Evolutionary conservation across 2,797 vertebrate genomes (phyloP).

Genomic region (Florisuga fusca): DNA sequence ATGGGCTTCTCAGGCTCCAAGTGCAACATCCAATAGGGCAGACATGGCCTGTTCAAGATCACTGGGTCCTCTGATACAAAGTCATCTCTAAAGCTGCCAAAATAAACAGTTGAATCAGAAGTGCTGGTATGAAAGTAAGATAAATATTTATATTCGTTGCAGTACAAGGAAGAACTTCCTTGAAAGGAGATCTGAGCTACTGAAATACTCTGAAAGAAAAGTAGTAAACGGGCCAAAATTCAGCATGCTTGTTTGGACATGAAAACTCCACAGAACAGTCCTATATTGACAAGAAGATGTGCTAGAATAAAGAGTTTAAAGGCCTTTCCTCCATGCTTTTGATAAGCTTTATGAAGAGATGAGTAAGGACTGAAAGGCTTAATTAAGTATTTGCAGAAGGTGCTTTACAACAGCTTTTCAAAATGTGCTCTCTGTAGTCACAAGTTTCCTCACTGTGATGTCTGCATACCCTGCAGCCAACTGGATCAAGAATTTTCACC

Average conservation of each 20-base stretch:
- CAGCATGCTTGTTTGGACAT: neutral
- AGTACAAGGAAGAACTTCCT: neutral
- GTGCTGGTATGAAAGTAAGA: neutral
- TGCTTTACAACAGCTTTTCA: neutral
- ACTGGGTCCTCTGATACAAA: neutral
- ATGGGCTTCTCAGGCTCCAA: rapidly evolving
- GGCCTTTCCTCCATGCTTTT: neutral
- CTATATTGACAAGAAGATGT: neutral
- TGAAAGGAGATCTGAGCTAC: neutral
- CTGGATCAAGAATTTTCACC: neutral
- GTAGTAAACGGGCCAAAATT: neutral
- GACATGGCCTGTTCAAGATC: neutral
- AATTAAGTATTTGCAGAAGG: neutral
- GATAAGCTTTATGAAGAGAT: neutral
- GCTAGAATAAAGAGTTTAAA: neutral
- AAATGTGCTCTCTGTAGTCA: neutral
- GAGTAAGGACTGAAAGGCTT: neutral
- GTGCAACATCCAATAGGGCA: neutral
- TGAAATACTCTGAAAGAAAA: neutral
- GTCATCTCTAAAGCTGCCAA: neutral
- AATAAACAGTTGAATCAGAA: constrained; percentile 21
- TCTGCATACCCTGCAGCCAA: neutral
- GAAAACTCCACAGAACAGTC: neutral
- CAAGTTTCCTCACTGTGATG: neutral
- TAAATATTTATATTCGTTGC: neutral